phyloP scores from a whole-genome alignment of 2,888 invertebrate genomes.

The Lagria hirta region DNA sequence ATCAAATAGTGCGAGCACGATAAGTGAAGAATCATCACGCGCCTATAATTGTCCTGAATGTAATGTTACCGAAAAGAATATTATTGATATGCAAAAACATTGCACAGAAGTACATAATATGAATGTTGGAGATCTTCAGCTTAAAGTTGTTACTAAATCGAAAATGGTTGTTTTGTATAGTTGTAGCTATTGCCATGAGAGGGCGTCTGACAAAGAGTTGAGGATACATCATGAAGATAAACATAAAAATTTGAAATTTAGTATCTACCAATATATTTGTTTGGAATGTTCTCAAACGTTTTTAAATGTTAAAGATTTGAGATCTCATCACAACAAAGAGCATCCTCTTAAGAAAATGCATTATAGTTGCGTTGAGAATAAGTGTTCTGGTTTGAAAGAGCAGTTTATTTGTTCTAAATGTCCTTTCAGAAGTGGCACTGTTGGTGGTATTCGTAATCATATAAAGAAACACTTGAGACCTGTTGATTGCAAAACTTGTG shows the following conservation, averaged over 20 bases:
- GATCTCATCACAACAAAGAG: constrained; percentile 37
- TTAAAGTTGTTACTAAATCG: constrained; percentile 14
- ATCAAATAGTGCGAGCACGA: constrained; percentile 1
- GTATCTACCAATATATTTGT: constrained; percentile 42
- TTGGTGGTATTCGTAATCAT: constrained; percentile 49
- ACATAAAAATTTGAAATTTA: constrained; percentile 44
- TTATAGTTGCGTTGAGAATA: constrained; percentile 47
- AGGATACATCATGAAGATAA: constrained; percentile 44
- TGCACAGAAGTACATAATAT: constrained; percentile 33
- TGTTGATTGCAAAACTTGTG: constrained; percentile 53
- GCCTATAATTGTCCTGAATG: constrained; percentile 40
- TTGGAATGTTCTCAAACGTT: constrained; percentile 39
- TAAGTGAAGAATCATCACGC: too few relatives aligned
- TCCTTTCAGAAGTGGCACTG: constrained; percentile 47
- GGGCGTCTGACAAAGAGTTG: constrained; percentile 44
- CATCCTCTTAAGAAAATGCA: constrained; percentile 41
- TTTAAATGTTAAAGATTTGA: constrained; percentile 33
- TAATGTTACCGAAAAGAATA: constrained; percentile 28
- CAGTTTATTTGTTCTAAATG: constrained; percentile 44
- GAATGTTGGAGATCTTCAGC: constrained; percentile 7
- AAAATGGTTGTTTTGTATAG: constrained; percentile 30
- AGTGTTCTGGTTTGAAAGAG: constrained; percentile 29
- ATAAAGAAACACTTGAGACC: constrained; percentile 52
- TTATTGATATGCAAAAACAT: constrained; percentile 31
- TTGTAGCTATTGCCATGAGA: constrained; percentile 44